phyloP scores from a whole-genome alignment of 2,797 vertebrate genomes.

The Coluber constrictor region DNA sequence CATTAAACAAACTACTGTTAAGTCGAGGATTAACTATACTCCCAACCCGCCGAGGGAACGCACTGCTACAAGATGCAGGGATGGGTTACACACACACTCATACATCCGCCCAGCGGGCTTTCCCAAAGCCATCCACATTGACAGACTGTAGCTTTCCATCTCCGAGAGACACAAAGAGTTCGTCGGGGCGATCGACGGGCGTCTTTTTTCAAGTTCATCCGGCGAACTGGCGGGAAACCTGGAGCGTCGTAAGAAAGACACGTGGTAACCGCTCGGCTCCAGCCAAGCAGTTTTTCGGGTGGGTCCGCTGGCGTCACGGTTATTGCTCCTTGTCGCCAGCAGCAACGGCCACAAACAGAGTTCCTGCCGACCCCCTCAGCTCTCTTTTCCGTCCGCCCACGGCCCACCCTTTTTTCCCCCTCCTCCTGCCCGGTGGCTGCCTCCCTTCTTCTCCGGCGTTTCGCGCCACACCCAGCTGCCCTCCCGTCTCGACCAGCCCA shows the following conservation, averaged over 20 bases:
- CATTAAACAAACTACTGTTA: neutral
- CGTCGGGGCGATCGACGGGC: neutral
- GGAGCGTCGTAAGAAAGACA: neutral
- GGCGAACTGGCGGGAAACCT: neutral
- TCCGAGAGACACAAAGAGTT: neutral
- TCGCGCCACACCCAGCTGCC: neutral
- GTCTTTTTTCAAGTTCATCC: neutral
- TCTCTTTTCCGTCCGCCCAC: neutral
- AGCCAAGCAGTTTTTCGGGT: neutral
- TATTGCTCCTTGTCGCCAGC: neutral
- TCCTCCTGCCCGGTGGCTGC: neutral
- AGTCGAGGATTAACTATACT: neutral
- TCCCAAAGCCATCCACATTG: neutral
- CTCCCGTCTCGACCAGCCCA: neutral
- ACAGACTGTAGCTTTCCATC: neutral
- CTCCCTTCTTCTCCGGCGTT: neutral
- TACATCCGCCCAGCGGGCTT: neutral
- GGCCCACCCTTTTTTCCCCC: neutral
- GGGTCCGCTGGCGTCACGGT: neutral
- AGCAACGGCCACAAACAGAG: slow-evolving; percentile 3
- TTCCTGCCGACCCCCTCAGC: neutral
- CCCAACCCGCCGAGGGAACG: neutral
- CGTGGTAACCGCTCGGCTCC: neutral
- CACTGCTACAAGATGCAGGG: neutral
- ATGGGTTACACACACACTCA: neutral